phyloP scores from a whole-genome alignment of 2,888 invertebrate genomes.

The Herminia tarsipennalis region DNA sequence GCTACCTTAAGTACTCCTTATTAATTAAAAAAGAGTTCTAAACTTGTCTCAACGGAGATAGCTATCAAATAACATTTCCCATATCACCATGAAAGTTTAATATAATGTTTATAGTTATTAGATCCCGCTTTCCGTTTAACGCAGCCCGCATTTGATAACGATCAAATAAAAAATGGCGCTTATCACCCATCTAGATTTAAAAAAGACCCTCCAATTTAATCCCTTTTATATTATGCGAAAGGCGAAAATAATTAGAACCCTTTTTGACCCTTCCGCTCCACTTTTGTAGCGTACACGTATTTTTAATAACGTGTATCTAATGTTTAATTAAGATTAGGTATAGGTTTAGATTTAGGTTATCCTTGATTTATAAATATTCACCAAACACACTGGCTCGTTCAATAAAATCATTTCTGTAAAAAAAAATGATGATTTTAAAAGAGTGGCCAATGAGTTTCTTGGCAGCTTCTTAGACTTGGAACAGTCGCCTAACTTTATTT shows the following conservation, averaged over 20 bases:
- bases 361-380: too few species aligned
- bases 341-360: background rate
- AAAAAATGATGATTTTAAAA: too few species aligned
- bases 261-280: slow-evolving; percentile 15
- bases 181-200: slow-evolving; percentile 53
- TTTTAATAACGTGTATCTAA: slow-evolving; percentile 12
- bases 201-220: slow-evolving; percentile 43
- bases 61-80: background rate
- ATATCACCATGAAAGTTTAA: slow-evolving; percentile 6
- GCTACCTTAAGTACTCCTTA: too few species aligned
- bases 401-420: background rate
- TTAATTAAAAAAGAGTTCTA: too few species aligned
- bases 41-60: too few species aligned
- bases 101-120: slow-evolving; percentile 21
- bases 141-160: slow-evolving; percentile 37
- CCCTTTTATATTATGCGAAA: slow-evolving; percentile 36
- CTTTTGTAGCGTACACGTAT: slow-evolving; percentile 10
- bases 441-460: too few species aligned
- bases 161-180: slow-evolving; percentile 49
- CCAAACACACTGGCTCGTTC: background rate
- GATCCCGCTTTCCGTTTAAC: slow-evolving; percentile 3
- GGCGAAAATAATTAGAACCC: slow-evolving; percentile 42
- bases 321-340: background rate
- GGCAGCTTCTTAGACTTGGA: too few species aligned
- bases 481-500: too few species aligned